Percentiles rank a stretch among this genome's conserved stretches.
Conservation (phyloP, 1,140 invertebrate species). For the Drosophila bocqueti region DNA sequence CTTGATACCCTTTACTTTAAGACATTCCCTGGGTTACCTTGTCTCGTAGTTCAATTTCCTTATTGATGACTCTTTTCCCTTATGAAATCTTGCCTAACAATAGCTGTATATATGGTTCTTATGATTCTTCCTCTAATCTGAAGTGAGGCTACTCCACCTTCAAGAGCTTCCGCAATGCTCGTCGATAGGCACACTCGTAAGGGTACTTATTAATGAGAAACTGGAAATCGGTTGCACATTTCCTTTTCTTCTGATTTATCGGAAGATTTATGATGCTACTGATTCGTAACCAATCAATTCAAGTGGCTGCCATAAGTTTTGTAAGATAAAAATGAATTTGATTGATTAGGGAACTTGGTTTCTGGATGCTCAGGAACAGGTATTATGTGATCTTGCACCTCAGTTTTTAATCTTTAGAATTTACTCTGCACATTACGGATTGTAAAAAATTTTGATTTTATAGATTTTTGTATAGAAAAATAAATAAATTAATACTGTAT, state of each 20-base stretch:
- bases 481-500: too few species aligned
- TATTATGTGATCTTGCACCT: neutral
- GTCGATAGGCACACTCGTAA: conserved; percentile 19
- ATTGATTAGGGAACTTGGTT: conserved; percentile 4
- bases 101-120: conserved; percentile 14
- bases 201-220: conserved; percentile 35
- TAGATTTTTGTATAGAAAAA: too few species aligned
- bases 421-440: too few species aligned
- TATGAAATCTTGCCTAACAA: conserved; percentile 1
- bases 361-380: neutral
- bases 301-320: conserved; percentile 23
- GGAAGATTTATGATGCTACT: conserved; percentile 24
- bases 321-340: conserved; percentile 15
- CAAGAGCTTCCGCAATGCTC: conserved; percentile 26
- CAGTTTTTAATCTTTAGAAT: too few species aligned
- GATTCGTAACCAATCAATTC: conserved; percentile 27
- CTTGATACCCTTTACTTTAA: neutral
- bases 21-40: neutral
- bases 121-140: conserved; percentile 33
- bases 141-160: conserved; percentile 42
- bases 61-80: neutral
- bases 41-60: neutral
- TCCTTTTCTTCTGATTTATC: conserved; percentile 16
- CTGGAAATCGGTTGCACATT: neutral
- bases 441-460: too few species aligned